Evolutionary conservation across 2,797 vertebrate genomes (phyloP).

Genomic region (Loris lydekkerianus): DNA sequence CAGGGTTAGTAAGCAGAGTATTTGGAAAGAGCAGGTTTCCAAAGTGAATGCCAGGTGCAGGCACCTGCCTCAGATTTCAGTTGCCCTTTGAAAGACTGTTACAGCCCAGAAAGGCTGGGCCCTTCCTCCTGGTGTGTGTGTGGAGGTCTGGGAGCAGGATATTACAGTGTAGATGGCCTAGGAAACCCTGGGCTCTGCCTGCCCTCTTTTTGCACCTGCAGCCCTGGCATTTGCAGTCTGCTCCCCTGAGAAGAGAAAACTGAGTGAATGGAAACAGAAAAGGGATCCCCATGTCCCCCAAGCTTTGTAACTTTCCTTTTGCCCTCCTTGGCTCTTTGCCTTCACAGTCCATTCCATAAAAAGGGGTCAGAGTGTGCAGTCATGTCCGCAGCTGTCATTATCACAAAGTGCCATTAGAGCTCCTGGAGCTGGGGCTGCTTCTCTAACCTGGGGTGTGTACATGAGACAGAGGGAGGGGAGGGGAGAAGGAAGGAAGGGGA

Average conservation of each 20-base stretch:
- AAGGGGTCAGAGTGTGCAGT: not conserved
- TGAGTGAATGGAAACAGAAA: not conserved
- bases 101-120: not conserved
- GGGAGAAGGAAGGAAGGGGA: not conserved
- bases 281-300: not conserved
- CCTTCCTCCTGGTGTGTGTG: not conserved
- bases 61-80: not conserved
- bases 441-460: not conserved
- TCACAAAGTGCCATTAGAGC: not conserved
- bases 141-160: not conserved
- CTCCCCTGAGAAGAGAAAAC: not conserved
- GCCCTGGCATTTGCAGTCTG: not conserved
- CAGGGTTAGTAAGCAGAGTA: not conserved
- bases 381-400: accelerated
- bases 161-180: not conserved
- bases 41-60: constrained; percentile 1
- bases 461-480: not conserved
- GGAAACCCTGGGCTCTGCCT: not conserved
- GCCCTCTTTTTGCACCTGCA: too few relatives aligned
- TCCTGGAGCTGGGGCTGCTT: not conserved
- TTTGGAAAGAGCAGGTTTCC: constrained; percentile 44
- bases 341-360: not conserved
- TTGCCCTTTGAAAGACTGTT: constrained; percentile 2
- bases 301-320: not conserved
- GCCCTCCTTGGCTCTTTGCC: not conserved